These are phyloP conservation scores for Tympanoctomys barrerae DNA, from an alignment of 2,797 vertebrate genomes.

Conservation along the genomic window DNA sequence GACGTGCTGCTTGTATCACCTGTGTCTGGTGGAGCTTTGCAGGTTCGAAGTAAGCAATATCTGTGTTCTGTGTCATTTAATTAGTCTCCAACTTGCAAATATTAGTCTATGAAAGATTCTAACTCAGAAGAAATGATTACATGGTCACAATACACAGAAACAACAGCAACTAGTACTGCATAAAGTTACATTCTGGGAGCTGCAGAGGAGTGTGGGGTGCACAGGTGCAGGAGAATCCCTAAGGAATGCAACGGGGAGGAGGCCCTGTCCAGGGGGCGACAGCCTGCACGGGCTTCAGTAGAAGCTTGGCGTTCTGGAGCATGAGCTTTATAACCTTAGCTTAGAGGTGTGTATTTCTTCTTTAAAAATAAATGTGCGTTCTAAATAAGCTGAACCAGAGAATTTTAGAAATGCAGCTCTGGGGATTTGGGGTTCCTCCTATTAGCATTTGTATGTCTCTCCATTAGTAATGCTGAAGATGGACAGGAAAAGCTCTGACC, in stretches of 20 bases:
- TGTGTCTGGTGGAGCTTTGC: neutral
- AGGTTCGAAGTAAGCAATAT: neutral
- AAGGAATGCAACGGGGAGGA: neutral
- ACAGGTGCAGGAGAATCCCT: neutral
- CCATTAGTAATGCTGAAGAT: neutral
- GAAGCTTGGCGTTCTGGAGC: neutral
- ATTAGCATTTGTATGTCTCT: neutral
- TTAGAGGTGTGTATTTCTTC: neutral
- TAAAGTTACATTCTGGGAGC: neutral
- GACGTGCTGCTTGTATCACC: neutral
- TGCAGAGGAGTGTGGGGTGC: neutral
- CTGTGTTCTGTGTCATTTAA: neutral
- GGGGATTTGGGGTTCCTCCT: neutral
- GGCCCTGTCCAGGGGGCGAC: neutral
- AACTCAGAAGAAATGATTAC: neutral
- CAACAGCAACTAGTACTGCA: neutral
- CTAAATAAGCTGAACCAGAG: neutral
- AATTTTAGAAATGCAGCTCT: neutral
- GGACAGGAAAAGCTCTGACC: neutral
- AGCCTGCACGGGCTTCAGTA: neutral
- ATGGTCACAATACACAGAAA: neutral
- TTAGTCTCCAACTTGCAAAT: neutral
- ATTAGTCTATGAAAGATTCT: neutral
- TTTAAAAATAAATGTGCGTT: neutral
- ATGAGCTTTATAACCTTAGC: neutral